phyloP scores from a whole-genome alignment of 2,797 vertebrate genomes.

The Danio tinwini region DNA sequence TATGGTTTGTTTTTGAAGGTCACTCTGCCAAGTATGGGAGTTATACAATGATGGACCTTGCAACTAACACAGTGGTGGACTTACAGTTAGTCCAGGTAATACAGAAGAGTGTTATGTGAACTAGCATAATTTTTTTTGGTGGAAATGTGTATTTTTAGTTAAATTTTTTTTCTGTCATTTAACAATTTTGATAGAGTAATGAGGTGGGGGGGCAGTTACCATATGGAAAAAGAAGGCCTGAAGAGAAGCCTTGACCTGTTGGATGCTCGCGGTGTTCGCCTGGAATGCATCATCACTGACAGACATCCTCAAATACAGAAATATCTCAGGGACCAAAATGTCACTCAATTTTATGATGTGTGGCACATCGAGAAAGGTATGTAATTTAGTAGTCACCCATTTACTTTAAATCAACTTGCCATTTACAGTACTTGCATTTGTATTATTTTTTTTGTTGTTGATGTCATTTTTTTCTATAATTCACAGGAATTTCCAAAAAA shows the following conservation, averaged over 20 bases:
- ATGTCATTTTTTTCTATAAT: neutral
- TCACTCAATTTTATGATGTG: neutral
- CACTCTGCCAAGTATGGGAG: too few relatives aligned
- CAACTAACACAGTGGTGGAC: too few relatives aligned
- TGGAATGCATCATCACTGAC: neutral
- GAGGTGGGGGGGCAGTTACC: too few relatives aligned
- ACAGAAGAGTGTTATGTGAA: too few relatives aligned
- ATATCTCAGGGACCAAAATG: neutral
- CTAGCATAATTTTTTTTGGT: too few relatives aligned
- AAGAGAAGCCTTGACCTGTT: neutral
- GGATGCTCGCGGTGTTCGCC: neutral
- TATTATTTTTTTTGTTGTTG: neutral
- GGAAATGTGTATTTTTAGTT: too few relatives aligned
- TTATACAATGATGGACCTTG: too few relatives aligned
- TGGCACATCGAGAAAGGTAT: neutral
- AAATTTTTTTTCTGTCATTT: too few relatives aligned
- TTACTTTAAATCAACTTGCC: neutral
- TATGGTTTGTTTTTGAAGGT: too few relatives aligned
- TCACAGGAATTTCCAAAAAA: constrained; percentile 19
- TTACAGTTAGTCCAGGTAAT: too few relatives aligned
- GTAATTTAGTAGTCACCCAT: neutral
- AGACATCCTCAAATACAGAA: neutral
- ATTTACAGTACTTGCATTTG: neutral
- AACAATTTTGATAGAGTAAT: too few relatives aligned
- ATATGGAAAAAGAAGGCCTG: neutral